Evolutionary conservation across 2,797 vertebrate species (phyloP), one percentile per base, ranked within the genome.

Genomic region (Danio jaintianensis): DNA sequence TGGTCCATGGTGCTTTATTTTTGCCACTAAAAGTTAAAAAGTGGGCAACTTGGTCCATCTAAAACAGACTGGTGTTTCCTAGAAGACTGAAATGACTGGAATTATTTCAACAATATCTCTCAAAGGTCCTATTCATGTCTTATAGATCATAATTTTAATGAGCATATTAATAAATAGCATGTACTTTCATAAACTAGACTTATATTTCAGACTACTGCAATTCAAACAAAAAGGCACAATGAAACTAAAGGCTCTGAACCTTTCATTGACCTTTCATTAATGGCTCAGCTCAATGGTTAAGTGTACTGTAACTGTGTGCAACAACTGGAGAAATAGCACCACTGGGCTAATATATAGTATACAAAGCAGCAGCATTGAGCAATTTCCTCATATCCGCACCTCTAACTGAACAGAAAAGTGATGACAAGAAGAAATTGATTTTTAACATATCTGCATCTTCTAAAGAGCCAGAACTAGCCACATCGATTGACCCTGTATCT

Each of bases 341-440:
- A 2, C 12, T 40, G 40, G 16, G 42, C 36, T 22, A 22, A 71
- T 59, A 36, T 12, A n/a, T 13, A 53, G 40, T 8, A n/a, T 13
- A 42, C 4, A 47, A 47, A 61, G 29, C 22, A 58, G 53, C 29
- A 29, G 40, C 63, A 62, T 4, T 8, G 61, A 70, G 43, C 9
- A 36, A 42, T 59, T 59, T 82, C 80, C 79, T 89, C 89, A 91
- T 89, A 86, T 89, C 84, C 75, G 64, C 61, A 63, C 77, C 63
- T 42, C 40, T 86, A 88, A 91, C 85, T 89, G 86, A 90, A 90
- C 88, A 85, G 79, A 91, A 88, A 87, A 86, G 82, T 78, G 88
- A 89, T 91, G 91, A 91, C 88, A 90, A 85, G 61, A 84, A 72
- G 20, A 29, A 87, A 93, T 92, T 59, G 90, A 93, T 92, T 86